phyloP scores from a whole-genome alignment of 2,797 vertebrate genomes.

The Eremophila alpestris region DNA sequence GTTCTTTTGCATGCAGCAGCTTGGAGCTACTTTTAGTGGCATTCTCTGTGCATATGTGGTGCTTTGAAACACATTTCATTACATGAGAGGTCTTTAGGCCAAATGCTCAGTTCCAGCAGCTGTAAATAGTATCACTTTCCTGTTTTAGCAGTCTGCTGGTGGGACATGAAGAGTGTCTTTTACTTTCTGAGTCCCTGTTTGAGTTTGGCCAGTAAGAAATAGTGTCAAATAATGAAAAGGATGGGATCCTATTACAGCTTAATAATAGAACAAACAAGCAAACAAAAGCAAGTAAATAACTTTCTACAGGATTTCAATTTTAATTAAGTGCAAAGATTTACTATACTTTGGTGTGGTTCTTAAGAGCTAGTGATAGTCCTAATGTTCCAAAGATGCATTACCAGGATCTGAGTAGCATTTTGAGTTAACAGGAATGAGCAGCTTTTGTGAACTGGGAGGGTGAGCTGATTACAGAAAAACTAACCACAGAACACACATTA shows the following conservation, averaged over 20 bases:
- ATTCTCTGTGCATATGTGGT: neutral
- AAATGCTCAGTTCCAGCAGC: slow-evolving; percentile 43
- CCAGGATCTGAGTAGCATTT: neutral
- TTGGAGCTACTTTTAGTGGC: neutral
- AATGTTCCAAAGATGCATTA: neutral
- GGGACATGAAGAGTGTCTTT: slow-evolving; percentile 26
- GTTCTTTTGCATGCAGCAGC: neutral
- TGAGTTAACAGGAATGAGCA: slow-evolving; percentile 16
- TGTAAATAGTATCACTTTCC: slow-evolving; percentile 46
- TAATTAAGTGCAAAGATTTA: neutral
- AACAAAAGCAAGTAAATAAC: neutral
- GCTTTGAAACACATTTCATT: neutral
- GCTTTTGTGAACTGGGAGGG: neutral
- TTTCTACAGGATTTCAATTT: neutral
- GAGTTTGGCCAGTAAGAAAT: slow-evolving; percentile 17
- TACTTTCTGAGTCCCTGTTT: slow-evolving; percentile 21
- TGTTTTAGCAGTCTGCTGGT: slow-evolving; percentile 7
- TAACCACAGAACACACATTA: neutral
- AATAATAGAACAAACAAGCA: neutral
- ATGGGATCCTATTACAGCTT: neutral
- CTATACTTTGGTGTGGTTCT: neutral
- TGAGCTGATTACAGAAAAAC: neutral
- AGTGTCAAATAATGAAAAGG: neutral
- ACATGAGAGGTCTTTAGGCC: neutral
- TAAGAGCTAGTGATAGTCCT: neutral